Percentiles rank a stretch among this genome's conserved stretches.
Evolutionary conservation across 2,113 vertebrate genomes (phyloP).

Genomic region (Thinocorus orbignyianus): DNA sequence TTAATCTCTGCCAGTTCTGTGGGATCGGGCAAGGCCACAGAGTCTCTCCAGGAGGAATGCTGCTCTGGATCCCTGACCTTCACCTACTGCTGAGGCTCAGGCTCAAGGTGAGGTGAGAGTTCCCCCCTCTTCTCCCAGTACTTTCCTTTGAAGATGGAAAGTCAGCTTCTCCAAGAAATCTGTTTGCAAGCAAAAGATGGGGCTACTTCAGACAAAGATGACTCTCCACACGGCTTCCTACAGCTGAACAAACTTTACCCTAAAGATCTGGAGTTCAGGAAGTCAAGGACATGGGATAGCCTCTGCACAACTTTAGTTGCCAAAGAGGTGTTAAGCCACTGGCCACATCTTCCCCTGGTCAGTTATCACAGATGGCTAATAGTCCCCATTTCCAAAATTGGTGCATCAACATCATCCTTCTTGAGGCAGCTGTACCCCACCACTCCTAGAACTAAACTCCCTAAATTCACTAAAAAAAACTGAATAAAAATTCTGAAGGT

Average conservation of each 20-base stretch:
- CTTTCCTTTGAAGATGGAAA: neutral
- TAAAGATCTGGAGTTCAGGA: neutral
- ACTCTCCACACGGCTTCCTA: neutral
- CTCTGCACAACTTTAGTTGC: neutral
- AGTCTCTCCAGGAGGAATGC: neutral
- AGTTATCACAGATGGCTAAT: neutral
- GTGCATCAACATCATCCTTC: neutral
- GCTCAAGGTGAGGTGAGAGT: neutral
- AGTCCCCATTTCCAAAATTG: neutral
- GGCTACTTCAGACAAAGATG: neutral
- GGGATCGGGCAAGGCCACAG: neutral
- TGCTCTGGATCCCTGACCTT: neutral
- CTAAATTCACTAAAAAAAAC: neutral
- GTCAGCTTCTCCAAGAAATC: neutral
- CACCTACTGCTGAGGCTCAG: neutral
- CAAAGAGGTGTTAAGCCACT: neutral
- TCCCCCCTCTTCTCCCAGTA: neutral
- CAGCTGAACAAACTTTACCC: neutral
- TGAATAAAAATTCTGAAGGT: neutral
- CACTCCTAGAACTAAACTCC: neutral
- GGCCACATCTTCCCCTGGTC: neutral
- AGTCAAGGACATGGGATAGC: neutral
- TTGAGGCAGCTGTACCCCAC: neutral
- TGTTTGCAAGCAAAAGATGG: neutral
- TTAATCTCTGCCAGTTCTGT: neutral